Evolutionary conservation across 2,113 vertebrate genomes (phyloP), one percentile per base, ranked within the genome.

Genomic region (Varanus komodoensis): DNA sequence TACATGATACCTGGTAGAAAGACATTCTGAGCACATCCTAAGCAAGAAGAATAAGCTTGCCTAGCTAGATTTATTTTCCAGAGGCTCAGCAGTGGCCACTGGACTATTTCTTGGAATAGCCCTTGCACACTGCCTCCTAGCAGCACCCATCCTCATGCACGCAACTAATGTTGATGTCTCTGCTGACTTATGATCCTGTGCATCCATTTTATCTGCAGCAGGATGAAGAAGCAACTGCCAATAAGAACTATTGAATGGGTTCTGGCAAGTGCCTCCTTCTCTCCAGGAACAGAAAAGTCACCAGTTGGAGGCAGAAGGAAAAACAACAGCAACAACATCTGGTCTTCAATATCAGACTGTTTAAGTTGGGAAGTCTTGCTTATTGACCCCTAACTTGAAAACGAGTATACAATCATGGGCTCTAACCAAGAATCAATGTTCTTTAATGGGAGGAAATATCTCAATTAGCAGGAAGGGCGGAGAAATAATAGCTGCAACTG

Each of bases 1-100:
- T 67, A n/a, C 48, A 50, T 85, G 87, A 32, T 89, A 89, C 57
- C 38, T 86, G 25, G 34, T 86, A 92, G 87, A 86, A 85, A 94
- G 93, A 92, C 12, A 52, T 67, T 78, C 48, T 78, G 54, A 67
- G 27, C 44, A n/a, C 1, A 14, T 83, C n/a, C 44, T 50, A 68
- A n/a, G 14, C 54, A 82, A 82, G 80, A 61, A 32, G 19, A 8
- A 27, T 14, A 38, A 4, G 11, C 8, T 69, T 25, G n/a, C 69
- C 50, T 57, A 1, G 23, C n/a, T 57, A 27, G 19, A 29, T 19
- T 83, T 69, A 68, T 4, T 84, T 69, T 69, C 6, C 82, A 69
- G 12, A 48, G 27, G 11, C 23, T 48, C 9, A 69, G 1, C 64
- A 84, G 17, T 29, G 64, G 27, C 64, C 57, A 67, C n/a, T 11